These are phyloP conservation scores for Desoria tigrina DNA, from an alignment of 2,888 invertebrate genomes.

Conservation along the genomic window DNA sequence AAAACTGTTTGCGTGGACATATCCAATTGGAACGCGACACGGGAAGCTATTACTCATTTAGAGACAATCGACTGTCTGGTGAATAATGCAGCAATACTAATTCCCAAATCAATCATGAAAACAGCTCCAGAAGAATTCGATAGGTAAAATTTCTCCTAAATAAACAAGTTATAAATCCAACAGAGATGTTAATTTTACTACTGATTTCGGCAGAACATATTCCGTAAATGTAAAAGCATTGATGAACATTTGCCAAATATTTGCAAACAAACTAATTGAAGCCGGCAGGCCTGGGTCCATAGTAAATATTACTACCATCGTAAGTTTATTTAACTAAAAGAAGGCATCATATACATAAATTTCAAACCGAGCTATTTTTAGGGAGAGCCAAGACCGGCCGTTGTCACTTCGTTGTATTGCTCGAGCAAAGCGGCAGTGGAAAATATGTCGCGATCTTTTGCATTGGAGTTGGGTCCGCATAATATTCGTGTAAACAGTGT, in stretches of 20 bases:
- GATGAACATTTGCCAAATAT: conserved; percentile 60
- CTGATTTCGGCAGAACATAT: conserved; percentile 5
- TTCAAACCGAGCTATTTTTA: too few relatives aligned
- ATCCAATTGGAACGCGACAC: conserved; percentile 58
- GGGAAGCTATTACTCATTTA: conserved; percentile 55
- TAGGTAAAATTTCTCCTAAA: conserved; percentile 56
- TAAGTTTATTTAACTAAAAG: conserved; percentile 42
- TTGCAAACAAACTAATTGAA: conserved; percentile 58
- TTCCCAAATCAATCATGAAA: conserved; percentile 56
- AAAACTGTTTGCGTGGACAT: conserved; percentile 57
- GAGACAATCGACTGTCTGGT: conserved; percentile 59
- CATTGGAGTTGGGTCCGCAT: conserved; percentile 59
- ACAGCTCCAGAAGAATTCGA: conserved; percentile 58
- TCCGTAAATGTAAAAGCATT: conserved; percentile 57
- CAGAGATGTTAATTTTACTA: background rate
- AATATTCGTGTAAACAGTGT: conserved; percentile 58
- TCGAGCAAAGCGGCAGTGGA: conserved; percentile 62
- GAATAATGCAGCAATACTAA: conserved; percentile 59
- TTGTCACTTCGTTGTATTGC: too few relatives aligned
- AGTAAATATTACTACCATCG: conserved; percentile 60
- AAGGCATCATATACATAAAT: too few relatives aligned
- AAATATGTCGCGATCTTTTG: conserved; percentile 60
- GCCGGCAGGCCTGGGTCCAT: conserved; percentile 58
- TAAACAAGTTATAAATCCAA: too few relatives aligned
- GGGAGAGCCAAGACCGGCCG: conserved; percentile 57